A percentile compares a stretch with the other conserved stretches of the same genome.
phyloP scores from a whole-genome alignment of 1,140 invertebrate genomes.

The Drosophila mayri region DNA sequence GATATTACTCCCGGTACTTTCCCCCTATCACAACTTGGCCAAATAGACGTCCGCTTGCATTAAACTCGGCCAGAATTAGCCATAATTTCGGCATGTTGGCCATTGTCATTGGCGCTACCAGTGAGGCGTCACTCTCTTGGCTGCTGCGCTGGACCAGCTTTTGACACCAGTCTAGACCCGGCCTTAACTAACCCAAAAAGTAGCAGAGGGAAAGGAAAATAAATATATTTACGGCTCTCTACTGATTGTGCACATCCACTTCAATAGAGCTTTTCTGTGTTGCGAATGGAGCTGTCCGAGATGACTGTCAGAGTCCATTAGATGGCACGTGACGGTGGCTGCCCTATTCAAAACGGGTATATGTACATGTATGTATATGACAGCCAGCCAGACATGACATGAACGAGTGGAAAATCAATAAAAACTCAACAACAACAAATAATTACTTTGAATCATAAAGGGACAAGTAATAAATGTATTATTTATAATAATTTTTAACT shows the following conservation, averaged over 20 bases:
- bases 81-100: slow-evolving; percentile 19
- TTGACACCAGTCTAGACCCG: slow-evolving; percentile 48
- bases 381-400: not conserved
- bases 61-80: slow-evolving; percentile 30
- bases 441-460: not conserved
- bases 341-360: not conserved
- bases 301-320: slow-evolving; percentile 3
- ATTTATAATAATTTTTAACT: not conserved
- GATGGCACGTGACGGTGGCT: not conserved
- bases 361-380: no score
- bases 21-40: slow-evolving; percentile 2
- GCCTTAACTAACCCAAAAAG: not conserved
- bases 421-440: not conserved
- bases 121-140: slow-evolving; percentile 9
- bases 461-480: not conserved
- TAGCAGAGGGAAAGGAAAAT: not conserved
- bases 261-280: slow-evolving; percentile 8
- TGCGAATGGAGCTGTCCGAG: slow-evolving; percentile 17
- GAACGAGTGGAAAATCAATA: not conserved
- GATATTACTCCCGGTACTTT: not conserved
- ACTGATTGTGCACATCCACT: slow-evolving; percentile 5
- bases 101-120: slow-evolving; percentile 15
- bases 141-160: slow-evolving; percentile 30
- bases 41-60: slow-evolving; percentile 5
- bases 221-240: not conserved